phyloP scores from a whole-genome alignment of 2,888 invertebrate genomes.

The Tenthredo livida region DNA sequence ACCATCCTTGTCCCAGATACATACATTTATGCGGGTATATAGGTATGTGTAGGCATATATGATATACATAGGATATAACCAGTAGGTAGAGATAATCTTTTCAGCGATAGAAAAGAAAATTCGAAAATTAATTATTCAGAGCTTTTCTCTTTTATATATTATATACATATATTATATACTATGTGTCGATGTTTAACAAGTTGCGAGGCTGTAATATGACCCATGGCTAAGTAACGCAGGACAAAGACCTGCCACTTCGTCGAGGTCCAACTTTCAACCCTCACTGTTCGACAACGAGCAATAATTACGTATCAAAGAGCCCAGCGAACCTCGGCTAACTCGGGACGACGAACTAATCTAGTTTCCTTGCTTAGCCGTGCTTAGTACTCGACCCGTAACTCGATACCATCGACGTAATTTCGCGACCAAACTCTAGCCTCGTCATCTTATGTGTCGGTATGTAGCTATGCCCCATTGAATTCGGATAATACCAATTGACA shows the following conservation, averaged over 20 bases:
- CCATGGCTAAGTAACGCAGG: not conserved
- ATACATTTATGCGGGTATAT: constrained; percentile 5
- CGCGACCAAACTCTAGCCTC: constrained; percentile 10
- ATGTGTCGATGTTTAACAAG: not conserved
- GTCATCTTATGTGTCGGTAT: constrained; percentile 24
- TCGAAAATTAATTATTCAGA: too few species aligned
- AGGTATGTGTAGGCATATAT: not conserved
- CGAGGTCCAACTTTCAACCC: constrained; percentile 17
- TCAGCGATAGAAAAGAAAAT: too few species aligned
- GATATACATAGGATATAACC: not conserved
- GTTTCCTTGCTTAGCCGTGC: constrained; percentile 61
- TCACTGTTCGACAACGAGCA: constrained; percentile 26
- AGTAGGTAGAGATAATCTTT: not conserved
- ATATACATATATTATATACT: too few species aligned
- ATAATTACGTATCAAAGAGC: constrained; percentile 51
- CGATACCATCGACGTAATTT: constrained; percentile 43
- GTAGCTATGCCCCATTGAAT: not conserved
- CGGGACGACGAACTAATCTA: constrained; percentile 63
- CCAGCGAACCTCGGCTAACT: constrained; percentile 57
- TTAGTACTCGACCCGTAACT: constrained; percentile 41
- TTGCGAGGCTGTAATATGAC: not conserved
- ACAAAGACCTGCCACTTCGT: constrained; percentile 2
- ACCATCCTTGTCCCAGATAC: constrained; percentile 38
- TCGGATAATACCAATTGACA: not conserved
- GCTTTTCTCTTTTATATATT: too few species aligned